These are phyloP conservation scores for Falco punctatus DNA, from an alignment of 2,113 vertebrate genomes.

Conservation along the genomic window DNA sequence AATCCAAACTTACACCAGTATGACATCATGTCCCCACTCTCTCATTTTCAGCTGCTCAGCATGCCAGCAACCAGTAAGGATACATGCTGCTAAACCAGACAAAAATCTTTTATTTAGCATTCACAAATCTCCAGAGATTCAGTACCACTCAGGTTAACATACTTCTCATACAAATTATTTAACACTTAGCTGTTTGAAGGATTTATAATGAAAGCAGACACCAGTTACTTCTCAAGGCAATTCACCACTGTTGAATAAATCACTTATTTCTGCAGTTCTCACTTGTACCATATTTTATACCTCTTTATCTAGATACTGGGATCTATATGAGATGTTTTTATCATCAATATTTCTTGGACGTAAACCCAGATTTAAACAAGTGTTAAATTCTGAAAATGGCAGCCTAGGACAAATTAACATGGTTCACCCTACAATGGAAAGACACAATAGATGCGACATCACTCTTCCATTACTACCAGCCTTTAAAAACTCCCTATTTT, in stretches of 20 bases:
- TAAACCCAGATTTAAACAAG: not conserved
- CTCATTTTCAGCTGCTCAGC: not conserved
- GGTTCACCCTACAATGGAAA: not conserved
- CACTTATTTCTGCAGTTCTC: not conserved
- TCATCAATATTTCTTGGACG: not conserved
- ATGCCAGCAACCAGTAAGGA: not conserved
- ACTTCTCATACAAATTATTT: slow-evolving; percentile 11
- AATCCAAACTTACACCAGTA: not conserved
- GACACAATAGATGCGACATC: not conserved
- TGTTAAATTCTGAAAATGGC: not conserved
- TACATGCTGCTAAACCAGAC: not conserved
- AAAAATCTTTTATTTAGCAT: slow-evolving; percentile 14
- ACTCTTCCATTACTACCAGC: not conserved
- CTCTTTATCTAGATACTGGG: not conserved
- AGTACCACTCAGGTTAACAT: not conserved
- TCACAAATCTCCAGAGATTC: not conserved
- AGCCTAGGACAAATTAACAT: not conserved
- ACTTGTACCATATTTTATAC: not conserved
- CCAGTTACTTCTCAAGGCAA: not conserved
- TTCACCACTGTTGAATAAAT: not conserved
- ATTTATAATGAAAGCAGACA: not conserved
- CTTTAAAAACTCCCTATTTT: not conserved
- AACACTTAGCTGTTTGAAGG: not conserved
- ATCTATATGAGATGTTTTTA: not conserved
- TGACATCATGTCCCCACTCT: not conserved